Evolutionary conservation across 1,140 invertebrate genomes (phyloP).

Genomic region (Drosophila orena): DNA sequence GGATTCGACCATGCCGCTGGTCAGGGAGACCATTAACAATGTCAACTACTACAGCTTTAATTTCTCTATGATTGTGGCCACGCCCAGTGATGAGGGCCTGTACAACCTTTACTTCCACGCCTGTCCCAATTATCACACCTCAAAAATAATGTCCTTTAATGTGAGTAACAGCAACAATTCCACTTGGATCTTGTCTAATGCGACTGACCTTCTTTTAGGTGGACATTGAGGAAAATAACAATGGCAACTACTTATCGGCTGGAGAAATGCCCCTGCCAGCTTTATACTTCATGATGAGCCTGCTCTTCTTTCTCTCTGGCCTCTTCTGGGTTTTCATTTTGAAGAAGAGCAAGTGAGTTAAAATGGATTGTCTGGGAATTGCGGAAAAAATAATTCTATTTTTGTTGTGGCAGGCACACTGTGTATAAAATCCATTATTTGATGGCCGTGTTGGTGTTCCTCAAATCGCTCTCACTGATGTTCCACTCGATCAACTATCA

Average conservation of each 20-base stretch:
- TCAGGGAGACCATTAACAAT: constrained; percentile 38
- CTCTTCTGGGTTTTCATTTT: constrained; percentile 97
- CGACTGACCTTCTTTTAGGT: constrained; percentile 86
- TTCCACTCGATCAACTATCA: constrained; percentile 99
- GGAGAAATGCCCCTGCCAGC: constrained; percentile 98
- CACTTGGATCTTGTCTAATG: too few relatives aligned
- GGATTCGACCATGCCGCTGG: constrained; percentile 63
- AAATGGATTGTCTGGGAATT: too few relatives aligned
- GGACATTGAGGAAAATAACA: constrained; percentile 93
- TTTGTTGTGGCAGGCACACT: constrained; percentile 87
- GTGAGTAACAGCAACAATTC: constrained; percentile 52
- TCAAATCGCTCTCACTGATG: constrained; percentile 96
- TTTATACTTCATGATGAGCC: constrained; percentile 95
- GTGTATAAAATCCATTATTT: constrained; percentile 99
- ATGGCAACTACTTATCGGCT: constrained; percentile 96
- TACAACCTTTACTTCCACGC: constrained; percentile 99
- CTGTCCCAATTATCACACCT: constrained; percentile 89
- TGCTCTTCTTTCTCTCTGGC: constrained; percentile 95
- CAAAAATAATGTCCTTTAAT: constrained; percentile 84
- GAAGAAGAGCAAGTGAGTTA: constrained; percentile 90
- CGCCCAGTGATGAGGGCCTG: constrained; percentile 93
- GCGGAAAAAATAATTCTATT: not conserved
- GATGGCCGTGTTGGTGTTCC: constrained; percentile 96
- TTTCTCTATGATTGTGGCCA: constrained; percentile 93
- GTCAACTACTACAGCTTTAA: constrained; percentile 76